Conservation (phyloP, 35 echinoderm and acorn worm genomes). For the Ophiothrix spiculata region DNA sequence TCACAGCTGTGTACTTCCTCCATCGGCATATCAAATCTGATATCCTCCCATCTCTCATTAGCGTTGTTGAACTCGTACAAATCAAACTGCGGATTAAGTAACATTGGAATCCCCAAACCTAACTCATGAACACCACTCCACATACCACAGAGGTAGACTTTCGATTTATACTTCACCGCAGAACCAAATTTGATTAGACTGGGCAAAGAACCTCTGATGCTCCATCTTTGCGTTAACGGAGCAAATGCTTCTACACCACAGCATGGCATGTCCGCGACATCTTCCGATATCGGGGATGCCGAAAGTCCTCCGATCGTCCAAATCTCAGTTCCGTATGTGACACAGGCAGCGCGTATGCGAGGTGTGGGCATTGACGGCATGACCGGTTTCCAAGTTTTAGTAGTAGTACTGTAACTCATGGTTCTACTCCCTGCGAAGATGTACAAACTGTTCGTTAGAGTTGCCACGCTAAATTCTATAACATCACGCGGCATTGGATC, state of each 20-base stretch:
- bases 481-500: conserved; percentile 68
- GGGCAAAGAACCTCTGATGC: conserved; percentile 15
- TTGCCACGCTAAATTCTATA: conserved; percentile 56
- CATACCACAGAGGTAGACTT: conserved; percentile 65
- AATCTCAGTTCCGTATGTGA: conserved; percentile 40
- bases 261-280: conserved; percentile 36
- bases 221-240: conserved; percentile 43
- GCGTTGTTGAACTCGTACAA: conserved; percentile 40
- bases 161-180: conserved; percentile 28
- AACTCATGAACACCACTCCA: conserved; percentile 68
- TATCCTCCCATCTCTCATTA: conserved; percentile 33
- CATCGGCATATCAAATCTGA: conserved; percentile 50
- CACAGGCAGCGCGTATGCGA: conserved; percentile 35
- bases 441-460: conserved; percentile 50
- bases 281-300: conserved; percentile 6
- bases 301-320: conserved; percentile 62
- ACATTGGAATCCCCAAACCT: conserved; percentile 39
- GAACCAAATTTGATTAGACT: conserved; percentile 51
- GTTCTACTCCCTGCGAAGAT: conserved; percentile 75
- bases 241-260: conserved; percentile 41
- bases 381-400: conserved; percentile 51
- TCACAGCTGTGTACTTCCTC: conserved; percentile 48
- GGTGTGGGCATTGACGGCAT: conserved; percentile 63
- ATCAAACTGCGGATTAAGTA: conserved; percentile 59
- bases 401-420: conserved; percentile 59